Conservation (phyloP, 2,888 invertebrate genomes). For the Sacculina carcini region DNA sequence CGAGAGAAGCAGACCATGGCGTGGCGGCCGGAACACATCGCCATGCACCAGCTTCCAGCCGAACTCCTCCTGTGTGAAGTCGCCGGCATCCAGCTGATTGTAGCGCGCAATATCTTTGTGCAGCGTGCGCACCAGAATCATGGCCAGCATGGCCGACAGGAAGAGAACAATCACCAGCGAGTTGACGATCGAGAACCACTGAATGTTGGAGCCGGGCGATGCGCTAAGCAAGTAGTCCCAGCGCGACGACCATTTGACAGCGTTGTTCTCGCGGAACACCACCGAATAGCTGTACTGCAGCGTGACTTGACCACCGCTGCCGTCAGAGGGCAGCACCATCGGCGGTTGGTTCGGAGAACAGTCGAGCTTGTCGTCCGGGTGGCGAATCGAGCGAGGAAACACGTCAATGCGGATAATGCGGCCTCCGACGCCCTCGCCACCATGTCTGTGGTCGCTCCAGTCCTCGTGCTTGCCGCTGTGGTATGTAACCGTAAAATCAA, state of each 20-base stretch:
- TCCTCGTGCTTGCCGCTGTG: slow-evolving; percentile 68
- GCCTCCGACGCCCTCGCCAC: not conserved
- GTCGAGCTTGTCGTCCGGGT: slow-evolving; percentile 16
- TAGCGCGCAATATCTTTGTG: slow-evolving; percentile 97
- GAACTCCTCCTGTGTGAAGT: slow-evolving; percentile 54
- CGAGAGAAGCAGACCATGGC: slow-evolving; percentile 83
- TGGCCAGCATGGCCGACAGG: slow-evolving; percentile 95
- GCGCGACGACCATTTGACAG: slow-evolving; percentile 88
- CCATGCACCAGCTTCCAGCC: slow-evolving; percentile 40
- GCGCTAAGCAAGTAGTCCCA: slow-evolving; percentile 99
- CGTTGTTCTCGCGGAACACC: slow-evolving; percentile 45
- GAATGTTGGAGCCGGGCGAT: slow-evolving; percentile 93
- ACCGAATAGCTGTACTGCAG: slow-evolving; percentile 72
- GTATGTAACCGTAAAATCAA: slow-evolving; percentile 74
- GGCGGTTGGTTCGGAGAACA: slow-evolving; percentile 15
- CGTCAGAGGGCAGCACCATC: slow-evolving; percentile 39
- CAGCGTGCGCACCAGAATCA: slow-evolving; percentile 85
- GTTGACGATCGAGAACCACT: slow-evolving; percentile 97
- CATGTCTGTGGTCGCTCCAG: slow-evolving; percentile 32
- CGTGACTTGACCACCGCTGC: slow-evolving; percentile 26
- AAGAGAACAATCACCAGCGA: slow-evolving; percentile 90
- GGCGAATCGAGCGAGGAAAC: slow-evolving; percentile 26
- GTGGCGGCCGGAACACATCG: slow-evolving; percentile 34
- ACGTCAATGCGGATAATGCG: slow-evolving; percentile 21
- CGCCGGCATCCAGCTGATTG: slow-evolving; percentile 44